These are phyloP conservation scores for Anoura caudifer DNA, from an alignment of 2,113 vertebrate species.

Conservation along the genomic window DNA sequence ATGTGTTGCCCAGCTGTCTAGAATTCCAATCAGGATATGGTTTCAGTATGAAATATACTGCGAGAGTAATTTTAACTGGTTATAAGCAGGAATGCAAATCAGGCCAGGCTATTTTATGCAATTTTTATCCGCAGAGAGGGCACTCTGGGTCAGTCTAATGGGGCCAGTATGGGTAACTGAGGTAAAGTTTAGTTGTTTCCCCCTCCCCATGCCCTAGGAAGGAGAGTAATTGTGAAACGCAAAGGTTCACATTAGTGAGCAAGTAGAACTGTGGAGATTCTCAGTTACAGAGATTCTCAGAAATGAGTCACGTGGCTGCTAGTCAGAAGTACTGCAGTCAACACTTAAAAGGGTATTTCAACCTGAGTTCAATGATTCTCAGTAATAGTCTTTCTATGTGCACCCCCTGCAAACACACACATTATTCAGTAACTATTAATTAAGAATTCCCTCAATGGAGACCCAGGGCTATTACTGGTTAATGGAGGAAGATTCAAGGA, in stretches of 20 bases:
- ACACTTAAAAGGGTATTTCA: neutral
- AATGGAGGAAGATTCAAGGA: neutral
- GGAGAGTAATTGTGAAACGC: slow-evolving; percentile 29
- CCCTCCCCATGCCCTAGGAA: neutral
- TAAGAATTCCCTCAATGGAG: neutral
- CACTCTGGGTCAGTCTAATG: neutral
- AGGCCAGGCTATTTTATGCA: slow-evolving; percentile 20
- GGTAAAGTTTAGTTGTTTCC: neutral
- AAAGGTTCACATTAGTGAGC: neutral
- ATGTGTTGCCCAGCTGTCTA: slow-evolving; percentile 70
- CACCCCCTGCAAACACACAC: neutral
- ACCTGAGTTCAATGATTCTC: neutral
- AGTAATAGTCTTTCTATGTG: neutral
- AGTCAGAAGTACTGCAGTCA: neutral
- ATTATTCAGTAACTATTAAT: neutral
- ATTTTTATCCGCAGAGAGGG: slow-evolving; percentile 6
- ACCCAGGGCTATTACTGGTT: neutral
- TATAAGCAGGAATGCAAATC: slow-evolving; percentile 57
- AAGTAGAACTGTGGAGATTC: neutral
- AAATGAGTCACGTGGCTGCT: neutral
- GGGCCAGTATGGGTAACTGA: neutral
- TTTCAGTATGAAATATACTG: slow-evolving; percentile 67
- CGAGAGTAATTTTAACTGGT: slow-evolving; percentile 65
- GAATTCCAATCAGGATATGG: slow-evolving; percentile 76
- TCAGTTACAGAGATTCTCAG: slow-evolving; percentile 5